Conservation (phyloP, 2,888 invertebrate genomes). For the Sialis fuliginosa region DNA sequence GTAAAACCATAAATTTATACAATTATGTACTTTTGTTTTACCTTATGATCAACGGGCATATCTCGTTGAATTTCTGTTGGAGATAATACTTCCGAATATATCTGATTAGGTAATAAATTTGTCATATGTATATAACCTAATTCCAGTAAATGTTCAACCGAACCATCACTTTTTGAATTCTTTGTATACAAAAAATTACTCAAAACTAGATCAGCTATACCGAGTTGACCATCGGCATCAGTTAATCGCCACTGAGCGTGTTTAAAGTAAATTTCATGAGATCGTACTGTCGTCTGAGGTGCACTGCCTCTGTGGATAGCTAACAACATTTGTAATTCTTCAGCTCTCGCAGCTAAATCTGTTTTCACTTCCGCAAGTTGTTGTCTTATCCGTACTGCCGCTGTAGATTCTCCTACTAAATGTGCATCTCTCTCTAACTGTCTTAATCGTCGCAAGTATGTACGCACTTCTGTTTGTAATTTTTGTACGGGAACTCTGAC, state of each 20-base stretch:
- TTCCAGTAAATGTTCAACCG: constrained; percentile 91
- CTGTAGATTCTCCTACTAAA: constrained; percentile 61
- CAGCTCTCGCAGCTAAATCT: constrained; percentile 68
- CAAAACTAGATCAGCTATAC: constrained; percentile 88
- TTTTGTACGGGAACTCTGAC: constrained; percentile 83
- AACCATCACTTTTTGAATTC: constrained; percentile 90
- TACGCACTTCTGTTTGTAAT: constrained; percentile 64
- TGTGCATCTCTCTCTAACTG: constrained; percentile 81
- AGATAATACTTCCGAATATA: constrained; percentile 74
- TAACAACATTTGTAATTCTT: constrained; percentile 66
- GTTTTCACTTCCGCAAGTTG: constrained; percentile 51
- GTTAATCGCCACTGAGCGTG: constrained; percentile 96
- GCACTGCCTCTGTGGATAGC: constrained; percentile 50
- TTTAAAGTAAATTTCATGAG: constrained; percentile 94
- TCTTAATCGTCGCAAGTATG: constrained; percentile 63
- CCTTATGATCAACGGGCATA: constrained; percentile 79
- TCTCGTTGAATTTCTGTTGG: constrained; percentile 67
- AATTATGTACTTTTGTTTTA: constrained; percentile 11
- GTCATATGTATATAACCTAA: constrained; percentile 90
- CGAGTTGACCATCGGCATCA: constrained; percentile 93
- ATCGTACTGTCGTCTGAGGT: constrained; percentile 59
- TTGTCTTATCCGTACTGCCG: constrained; percentile 42
- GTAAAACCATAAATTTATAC: neutral
- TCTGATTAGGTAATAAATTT: constrained; percentile 85
- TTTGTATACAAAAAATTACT: constrained; percentile 96